These are phyloP conservation scores for Cochlearius cochlearius DNA, from an alignment of 2,113 vertebrate species.

Conservation along the genomic window DNA sequence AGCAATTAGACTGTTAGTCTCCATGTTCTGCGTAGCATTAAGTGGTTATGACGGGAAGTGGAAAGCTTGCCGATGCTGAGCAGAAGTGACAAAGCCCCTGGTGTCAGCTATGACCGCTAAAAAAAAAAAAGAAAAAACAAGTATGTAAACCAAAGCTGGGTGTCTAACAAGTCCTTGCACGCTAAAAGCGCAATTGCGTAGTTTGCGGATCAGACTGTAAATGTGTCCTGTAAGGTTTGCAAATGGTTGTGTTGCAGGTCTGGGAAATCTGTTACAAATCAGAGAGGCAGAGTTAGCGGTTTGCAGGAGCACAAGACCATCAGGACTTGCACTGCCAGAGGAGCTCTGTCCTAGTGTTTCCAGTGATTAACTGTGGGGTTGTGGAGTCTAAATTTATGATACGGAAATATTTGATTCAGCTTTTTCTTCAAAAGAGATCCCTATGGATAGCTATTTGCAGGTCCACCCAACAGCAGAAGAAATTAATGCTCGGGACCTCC, in stretches of 20 bases:
- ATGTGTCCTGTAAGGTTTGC: not conserved
- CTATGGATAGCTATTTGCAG: not conserved
- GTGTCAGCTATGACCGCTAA: constrained; percentile 14
- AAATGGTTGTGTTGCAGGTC: not conserved
- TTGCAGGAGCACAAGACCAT: not conserved
- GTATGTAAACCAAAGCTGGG: not conserved
- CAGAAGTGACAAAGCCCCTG: constrained; percentile 35
- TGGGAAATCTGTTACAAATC: not conserved
- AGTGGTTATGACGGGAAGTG: constrained; percentile 2
- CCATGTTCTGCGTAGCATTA: not conserved
- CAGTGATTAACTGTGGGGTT: not conserved
- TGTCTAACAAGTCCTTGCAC: not conserved
- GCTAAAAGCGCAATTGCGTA: not conserved
- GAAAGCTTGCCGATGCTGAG: constrained; percentile 46
- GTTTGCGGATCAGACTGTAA: not conserved
- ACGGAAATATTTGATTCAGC: not conserved
- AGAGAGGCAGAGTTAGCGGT: not conserved
- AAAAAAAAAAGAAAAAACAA: not conserved
- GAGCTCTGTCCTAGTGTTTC: not conserved
- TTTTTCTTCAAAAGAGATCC: not conserved
- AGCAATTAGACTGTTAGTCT: not conserved
- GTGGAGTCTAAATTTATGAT: not conserved
- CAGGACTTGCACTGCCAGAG: not conserved
- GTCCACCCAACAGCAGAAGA: not conserved
- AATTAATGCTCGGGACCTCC: not conserved